phyloP scores from a whole-genome alignment of 2,797 vertebrate species.

The Scarus forsteni region DNA sequence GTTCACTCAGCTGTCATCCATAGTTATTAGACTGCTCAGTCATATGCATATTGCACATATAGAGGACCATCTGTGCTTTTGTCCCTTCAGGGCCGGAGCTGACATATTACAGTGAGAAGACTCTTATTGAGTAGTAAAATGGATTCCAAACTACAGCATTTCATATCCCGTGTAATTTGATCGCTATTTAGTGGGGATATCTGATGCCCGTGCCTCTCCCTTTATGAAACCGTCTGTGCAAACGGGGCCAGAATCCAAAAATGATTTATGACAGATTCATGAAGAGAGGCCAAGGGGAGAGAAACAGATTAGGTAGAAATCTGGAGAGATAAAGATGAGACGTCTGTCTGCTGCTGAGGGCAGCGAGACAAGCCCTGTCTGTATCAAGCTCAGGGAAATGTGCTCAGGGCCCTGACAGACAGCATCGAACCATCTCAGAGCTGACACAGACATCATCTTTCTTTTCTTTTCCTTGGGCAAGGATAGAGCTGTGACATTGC shows the following conservation, averaged over 20 bases:
- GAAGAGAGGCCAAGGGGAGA: conserved; percentile 83
- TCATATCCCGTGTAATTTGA: conserved; percentile 82
- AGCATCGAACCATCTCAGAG: conserved; percentile 79
- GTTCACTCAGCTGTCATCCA: conserved; percentile 73
- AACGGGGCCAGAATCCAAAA: conserved; percentile 82
- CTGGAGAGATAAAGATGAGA: conserved; percentile 87
- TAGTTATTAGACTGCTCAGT: conserved; percentile 80
- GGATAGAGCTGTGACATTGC: conserved; percentile 76
- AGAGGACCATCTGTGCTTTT: conserved; percentile 82
- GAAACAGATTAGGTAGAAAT: conserved; percentile 86
- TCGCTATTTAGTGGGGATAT: conserved; percentile 80
- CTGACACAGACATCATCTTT: conserved; percentile 81
- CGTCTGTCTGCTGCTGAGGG: conserved; percentile 82
- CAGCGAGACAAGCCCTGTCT: conserved; percentile 82
- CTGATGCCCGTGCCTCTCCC: conserved; percentile 77
- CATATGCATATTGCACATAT: conserved; percentile 82
- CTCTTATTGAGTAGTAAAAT: conserved; percentile 80
- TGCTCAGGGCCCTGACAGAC: conserved; percentile 83
- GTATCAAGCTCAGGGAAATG: conserved; percentile 82
- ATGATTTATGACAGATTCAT: conserved; percentile 88
- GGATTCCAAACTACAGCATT: conserved; percentile 82
- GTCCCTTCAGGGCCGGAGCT: conserved; percentile 79
- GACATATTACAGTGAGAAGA: conserved; percentile 81
- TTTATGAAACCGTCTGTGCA: conserved; percentile 83
- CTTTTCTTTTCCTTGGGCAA: conserved; percentile 75